A percentile compares a stretch with the other conserved stretches of the same genome.
Conservation (phyloP, 2,113 vertebrate species). For the Crypturellus undulatus region DNA sequence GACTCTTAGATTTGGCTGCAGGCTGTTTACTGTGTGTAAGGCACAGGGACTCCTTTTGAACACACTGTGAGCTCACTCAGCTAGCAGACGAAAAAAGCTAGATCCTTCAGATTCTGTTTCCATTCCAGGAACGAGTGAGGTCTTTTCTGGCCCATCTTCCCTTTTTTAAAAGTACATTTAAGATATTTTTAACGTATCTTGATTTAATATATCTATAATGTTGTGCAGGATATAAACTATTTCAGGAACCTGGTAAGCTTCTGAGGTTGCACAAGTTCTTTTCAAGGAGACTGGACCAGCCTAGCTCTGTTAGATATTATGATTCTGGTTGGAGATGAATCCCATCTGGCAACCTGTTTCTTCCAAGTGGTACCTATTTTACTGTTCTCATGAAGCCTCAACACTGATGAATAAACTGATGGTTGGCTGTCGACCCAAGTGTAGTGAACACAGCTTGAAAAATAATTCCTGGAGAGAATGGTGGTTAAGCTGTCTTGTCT, state of each 20-base stretch:
- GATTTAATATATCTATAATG: not conserved
- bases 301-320: not conserved
- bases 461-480: not conserved
- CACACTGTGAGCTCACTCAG: not conserved
- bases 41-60: not conserved
- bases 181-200: not conserved
- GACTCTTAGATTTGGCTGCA: not conserved
- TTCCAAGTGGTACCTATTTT: not conserved
- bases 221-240: not conserved
- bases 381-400: not conserved
- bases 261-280: not conserved
- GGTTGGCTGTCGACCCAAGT: not conserved
- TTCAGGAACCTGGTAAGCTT: not conserved
- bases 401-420: fast-evolving
- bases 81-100: not conserved
- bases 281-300: not conserved
- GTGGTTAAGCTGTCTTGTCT: not conserved
- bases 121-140: not conserved
- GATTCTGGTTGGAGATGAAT: not conserved
- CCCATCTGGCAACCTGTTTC: too few relatives aligned
- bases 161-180: not conserved
- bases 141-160: not conserved
- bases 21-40: not conserved
- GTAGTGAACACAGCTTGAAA: not conserved
- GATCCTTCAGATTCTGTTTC: not conserved